Evolutionary conservation across 1,140 invertebrate genomes (phyloP), one percentile per base, ranked within the genome.

Genomic region (Bemisia tabaci): DNA sequence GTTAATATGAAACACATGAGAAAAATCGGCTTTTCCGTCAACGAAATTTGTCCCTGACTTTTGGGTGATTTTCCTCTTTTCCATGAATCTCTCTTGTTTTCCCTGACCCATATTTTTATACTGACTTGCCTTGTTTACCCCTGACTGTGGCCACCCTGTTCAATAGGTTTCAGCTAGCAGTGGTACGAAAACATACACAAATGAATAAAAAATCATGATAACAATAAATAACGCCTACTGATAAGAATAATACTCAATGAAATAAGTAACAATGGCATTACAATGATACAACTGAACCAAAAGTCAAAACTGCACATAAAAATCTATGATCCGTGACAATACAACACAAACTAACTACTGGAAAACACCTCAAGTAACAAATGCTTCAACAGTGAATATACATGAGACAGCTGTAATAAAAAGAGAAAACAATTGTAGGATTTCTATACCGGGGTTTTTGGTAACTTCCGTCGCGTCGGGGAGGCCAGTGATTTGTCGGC

Each of bases 371-470:
- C 33, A 48, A 48, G 17, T 48, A 48, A 48, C 33, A 48, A 48
- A 48, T 48, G 33, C 33, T 5, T 48, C 33, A 48, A 48, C 33
- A 48, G 33, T 48, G 33, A 48, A 48, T 48, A n/a, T n/a, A 48
- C 33, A 48, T 48, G 5, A 17, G 33, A 48, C 33, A 48, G 5
- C 33, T 48, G 17, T 48, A 48, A 48, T 48, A 48, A 9, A 27
- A 65, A 65, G 61, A 66, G 25, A 17, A 59, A 66, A 66, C 26
- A 60, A 65, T 24, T 65, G 17, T 22, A 61, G 65, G 60, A 22
- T 66, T 62, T 70, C 68, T 91, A 90, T 91, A 92, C 90, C 87
- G 91, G 91, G 80, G 91, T 92, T 85, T 92, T 92, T 79, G 91
- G 91, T 79, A 94, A 83, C 87, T 92, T 93, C 83, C 91, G 84